phyloP scores from a whole-genome alignment of 2,888 invertebrate species.

The Scaptomyza reducta region DNA sequence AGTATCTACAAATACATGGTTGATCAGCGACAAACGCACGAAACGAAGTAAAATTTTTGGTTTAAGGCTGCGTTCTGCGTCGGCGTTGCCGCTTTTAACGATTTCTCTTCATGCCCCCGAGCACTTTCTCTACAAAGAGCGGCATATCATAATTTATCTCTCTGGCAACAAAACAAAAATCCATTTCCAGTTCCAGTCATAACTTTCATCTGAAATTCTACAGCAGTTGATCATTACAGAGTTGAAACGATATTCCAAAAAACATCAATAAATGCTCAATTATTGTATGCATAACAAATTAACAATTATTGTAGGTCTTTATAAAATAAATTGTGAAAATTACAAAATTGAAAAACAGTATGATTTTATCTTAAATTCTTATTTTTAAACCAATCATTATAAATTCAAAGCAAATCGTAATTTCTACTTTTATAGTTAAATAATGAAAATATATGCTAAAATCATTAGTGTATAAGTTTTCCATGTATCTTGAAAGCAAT shows the following conservation, averaged over 20 bases:
- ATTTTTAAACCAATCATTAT: not conserved
- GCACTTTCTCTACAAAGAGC: slow-evolving; percentile 50
- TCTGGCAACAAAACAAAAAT: slow-evolving; percentile 14
- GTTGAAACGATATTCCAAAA: not conserved
- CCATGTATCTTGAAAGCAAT: not conserved
- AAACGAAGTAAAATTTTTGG: slow-evolving; percentile 26
- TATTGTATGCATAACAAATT: too few species aligned
- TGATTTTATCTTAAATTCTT: too few species aligned
- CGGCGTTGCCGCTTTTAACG: slow-evolving; percentile 57
- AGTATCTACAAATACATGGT: slow-evolving; percentile 13
- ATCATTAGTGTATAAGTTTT: not conserved
- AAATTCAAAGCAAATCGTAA: not conserved
- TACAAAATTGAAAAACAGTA: too few species aligned
- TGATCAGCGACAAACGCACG: slow-evolving; percentile 30
- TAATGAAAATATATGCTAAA: not conserved
- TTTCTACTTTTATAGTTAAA: not conserved
- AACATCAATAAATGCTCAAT: not conserved
- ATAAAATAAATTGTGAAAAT: too few species aligned
- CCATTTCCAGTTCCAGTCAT: slow-evolving; percentile 14
- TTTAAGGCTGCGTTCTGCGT: slow-evolving; percentile 48
- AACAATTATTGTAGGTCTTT: too few species aligned
- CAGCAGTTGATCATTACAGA: too few species aligned
- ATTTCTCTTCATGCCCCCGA: slow-evolving; percentile 47
- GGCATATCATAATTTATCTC: slow-evolving; percentile 41
- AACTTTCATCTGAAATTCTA: slow-evolving; percentile 13